A percentile compares a stretch with the other conserved stretches of the same genome.
These are phyloP conservation scores for Martes flavigula DNA, from an alignment of 2,797 vertebrate genomes.

Conservation along the genomic window DNA sequence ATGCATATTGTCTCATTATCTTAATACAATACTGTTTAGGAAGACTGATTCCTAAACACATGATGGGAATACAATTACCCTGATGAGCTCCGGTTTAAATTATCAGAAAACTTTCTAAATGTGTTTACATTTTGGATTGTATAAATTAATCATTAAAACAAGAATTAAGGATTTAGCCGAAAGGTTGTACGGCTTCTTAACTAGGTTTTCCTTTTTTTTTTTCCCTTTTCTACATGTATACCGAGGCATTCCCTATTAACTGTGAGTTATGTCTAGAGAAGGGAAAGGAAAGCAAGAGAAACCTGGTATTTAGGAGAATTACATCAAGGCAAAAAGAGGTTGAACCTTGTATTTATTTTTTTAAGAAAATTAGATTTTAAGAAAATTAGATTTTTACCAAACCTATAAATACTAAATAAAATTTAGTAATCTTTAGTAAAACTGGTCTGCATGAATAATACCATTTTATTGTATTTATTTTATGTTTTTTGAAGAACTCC, in stretches of 20 bases:
- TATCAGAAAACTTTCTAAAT: conserved; percentile 67
- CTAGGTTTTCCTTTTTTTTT: background rate
- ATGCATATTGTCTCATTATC: conserved; percentile 67
- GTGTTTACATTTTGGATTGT: conserved; percentile 60
- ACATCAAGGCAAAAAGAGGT: background rate
- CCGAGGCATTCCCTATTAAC: background rate
- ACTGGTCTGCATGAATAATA: background rate
- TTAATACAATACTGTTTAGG: conserved; percentile 57
- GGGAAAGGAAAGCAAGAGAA: background rate
- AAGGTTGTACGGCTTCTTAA: background rate
- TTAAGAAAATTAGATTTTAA: background rate
- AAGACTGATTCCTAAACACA: conserved; percentile 65
- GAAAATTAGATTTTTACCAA: background rate
- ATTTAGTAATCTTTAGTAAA: background rate
- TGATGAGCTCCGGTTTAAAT: conserved; percentile 62
- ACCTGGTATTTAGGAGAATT: background rate
- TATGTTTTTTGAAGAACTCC: background rate
- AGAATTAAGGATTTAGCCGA: conserved; percentile 29
- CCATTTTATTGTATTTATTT: background rate
- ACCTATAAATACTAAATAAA: background rate
- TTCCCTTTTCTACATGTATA: background rate
- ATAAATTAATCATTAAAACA: conserved; percentile 60
- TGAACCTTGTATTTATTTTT: background rate
- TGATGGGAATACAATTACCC: conserved; percentile 58
- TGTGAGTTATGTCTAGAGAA: background rate